Evolutionary conservation across 2,888 invertebrate genomes (phyloP), one percentile per base, ranked within the genome.

Genomic region (Troilus luridus): DNA sequence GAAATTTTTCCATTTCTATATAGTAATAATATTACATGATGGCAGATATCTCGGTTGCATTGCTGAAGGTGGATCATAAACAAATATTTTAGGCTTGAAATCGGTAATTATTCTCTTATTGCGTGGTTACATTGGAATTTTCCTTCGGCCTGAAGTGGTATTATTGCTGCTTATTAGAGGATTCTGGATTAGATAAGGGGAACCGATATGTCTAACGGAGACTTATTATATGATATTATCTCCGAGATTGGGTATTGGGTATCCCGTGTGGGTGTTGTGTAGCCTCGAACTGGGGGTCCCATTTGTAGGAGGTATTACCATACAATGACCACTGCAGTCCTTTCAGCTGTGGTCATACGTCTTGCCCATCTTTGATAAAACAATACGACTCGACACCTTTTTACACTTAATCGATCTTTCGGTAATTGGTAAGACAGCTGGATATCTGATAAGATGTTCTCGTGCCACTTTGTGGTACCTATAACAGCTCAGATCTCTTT

Each of bases 171-270:
- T 27, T 67, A 67, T 67, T 77, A n/a, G n/a, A 64, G n/a, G n/a
- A 64, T 64, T n/a, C 9, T 64, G 64, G 24, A 64, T 64, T 64
- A 41, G 27, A 77, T 27, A 77, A 77, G 72, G 72, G 17, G 41
- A 5, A 41, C 27, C 72, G 72, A 77, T 77, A 7, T 77, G 27
- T 27, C 12, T 27, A 77, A 19, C 72, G 27, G 9, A 27, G 7
- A 27, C 72, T 77, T 77, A 77, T 77, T 77, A 41, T 77, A 77
- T 77, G 72, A 27, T 77, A 77, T 77, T 77, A 77, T 77, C 72
- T 77, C 19, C 19, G 27, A 27, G 0, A 41, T 77, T 41, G 41
- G 72, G 72, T 19, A 72, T 77, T 41, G 17, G 72, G 2, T 27
- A 41, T 77, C 41, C 0, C 6, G 72, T 41, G 72, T 77, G 72